These are phyloP conservation scores for Ginglymostoma cirratum DNA, from an alignment of 2,113 vertebrate genomes.

Conservation along the genomic window DNA sequence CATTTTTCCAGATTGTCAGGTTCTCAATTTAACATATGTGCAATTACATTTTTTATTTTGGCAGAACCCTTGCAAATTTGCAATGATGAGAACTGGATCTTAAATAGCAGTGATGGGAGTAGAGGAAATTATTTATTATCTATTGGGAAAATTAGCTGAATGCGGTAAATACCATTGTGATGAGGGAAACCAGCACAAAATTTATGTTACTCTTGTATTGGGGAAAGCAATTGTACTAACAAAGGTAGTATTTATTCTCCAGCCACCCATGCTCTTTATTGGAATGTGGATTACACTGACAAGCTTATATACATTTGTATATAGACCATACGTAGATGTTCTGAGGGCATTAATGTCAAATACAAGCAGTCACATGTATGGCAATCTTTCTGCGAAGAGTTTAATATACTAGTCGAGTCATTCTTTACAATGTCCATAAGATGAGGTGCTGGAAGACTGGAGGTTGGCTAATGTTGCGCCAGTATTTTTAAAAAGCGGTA, in stretches of 20 bases:
- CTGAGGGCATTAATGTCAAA: neutral
- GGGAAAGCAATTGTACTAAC: neutral
- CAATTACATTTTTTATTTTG: neutral
- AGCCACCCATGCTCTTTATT: no score
- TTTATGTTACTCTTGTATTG: neutral
- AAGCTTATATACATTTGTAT: no score
- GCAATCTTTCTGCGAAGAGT: neutral
- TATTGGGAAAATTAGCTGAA: slow-evolving; percentile 3
- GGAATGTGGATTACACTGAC: no score
- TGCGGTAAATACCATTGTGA: neutral
- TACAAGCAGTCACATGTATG: no score
- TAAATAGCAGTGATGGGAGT: neutral
- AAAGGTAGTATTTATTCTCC: neutral
- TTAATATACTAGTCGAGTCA: neutral
- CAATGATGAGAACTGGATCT: neutral
- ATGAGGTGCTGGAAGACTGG: no score
- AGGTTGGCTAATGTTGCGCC: no score
- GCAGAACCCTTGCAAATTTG: neutral
- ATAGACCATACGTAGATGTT: no score
- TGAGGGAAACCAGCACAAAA: neutral
- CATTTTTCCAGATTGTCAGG: slow-evolving; percentile 19
- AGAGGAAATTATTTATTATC: neutral
- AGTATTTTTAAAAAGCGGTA: no score
- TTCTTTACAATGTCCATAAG: neutral
- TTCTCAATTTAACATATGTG: neutral